Base-by-base conservation (phyloP, 2,888 invertebrate genomes). In the Hyposoter didymator region DNA sequence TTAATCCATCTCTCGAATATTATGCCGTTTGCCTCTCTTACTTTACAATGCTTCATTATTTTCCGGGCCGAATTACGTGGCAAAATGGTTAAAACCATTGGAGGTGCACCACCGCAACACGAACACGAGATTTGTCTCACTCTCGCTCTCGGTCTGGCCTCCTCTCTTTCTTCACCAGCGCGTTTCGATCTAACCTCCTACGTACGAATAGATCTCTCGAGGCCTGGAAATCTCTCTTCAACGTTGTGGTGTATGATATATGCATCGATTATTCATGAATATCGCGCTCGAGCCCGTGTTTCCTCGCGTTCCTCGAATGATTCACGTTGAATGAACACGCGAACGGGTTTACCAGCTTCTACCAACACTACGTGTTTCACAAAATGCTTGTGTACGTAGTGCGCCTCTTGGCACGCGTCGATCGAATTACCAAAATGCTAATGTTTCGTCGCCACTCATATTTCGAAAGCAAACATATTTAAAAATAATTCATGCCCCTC, bases 251-350 rank as follows among this genome's bases (percentile, higher is more conserved):
- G 66, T 84, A 80, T 80, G 84, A 87, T 84, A 78, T 83, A 87
- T 85, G 79, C 67, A 84, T 84, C 84, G 86, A 86, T 87, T 87
- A 88, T 86, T 88, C 87, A 86, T 87, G 87, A 88, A 82, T 82
- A 82, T 78, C 73, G 74, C 62, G 66, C 72, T 80, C 67, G 55
- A 79, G 84, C 62, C 45, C 74, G 70, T 76, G 52, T 47, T 70
- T 47, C 28, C 74, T 19, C 74, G 69, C 76, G 62, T 82, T 82
- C 81, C 66, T 55, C 79, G 81, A 84, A 88, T 88, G 87, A 88
- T 88, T 88, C 87, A 88, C 84, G 84, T 74, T 82, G 79, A 85
- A 87, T 87, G 84, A 87, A 87, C 87, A 88, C 84, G 87, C 87
- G 78, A 88, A 87, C 86, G 84, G 84, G 87, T 86, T 84, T 87